Conservation (phyloP, 2,797 vertebrate genomes). For the Cyprinodon diabolis region DNA sequence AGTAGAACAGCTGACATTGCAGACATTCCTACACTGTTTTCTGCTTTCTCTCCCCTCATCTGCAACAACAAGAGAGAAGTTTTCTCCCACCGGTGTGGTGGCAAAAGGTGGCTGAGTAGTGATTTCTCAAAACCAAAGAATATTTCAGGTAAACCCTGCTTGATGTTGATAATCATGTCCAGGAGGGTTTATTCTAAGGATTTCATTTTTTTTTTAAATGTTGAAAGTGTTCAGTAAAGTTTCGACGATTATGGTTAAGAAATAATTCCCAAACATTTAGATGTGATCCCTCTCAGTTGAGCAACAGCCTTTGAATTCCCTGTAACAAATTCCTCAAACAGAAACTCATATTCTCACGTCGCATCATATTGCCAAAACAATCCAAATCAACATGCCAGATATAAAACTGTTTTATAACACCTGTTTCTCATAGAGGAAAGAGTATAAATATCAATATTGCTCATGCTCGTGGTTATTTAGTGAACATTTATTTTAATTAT, state of each 20-base stretch:
- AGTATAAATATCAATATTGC: background rate
- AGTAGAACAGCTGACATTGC: constrained; percentile 47
- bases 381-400: background rate
- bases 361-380: background rate
- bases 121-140: constrained; percentile 38
- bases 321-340: background rate
- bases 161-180: background rate
- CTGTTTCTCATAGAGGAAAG: background rate
- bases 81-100: constrained; percentile 52
- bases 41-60: constrained; percentile 44
- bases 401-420: background rate
- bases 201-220: too few species aligned
- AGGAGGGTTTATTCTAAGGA: background rate
- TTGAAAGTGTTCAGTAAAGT: too few species aligned
- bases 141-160: constrained; percentile 20
- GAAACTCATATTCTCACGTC: background rate
- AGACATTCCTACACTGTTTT: constrained; percentile 57
- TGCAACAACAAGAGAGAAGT: constrained; percentile 49
- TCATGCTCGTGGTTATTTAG: background rate
- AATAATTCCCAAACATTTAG: background rate
- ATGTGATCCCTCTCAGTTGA: background rate
- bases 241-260: background rate
- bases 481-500: background rate
- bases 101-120: constrained; percentile 59
- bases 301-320: too few species aligned